Conservation (phyloP, 2,113 vertebrate genomes). For the Pygoscelis antarcticus region DNA sequence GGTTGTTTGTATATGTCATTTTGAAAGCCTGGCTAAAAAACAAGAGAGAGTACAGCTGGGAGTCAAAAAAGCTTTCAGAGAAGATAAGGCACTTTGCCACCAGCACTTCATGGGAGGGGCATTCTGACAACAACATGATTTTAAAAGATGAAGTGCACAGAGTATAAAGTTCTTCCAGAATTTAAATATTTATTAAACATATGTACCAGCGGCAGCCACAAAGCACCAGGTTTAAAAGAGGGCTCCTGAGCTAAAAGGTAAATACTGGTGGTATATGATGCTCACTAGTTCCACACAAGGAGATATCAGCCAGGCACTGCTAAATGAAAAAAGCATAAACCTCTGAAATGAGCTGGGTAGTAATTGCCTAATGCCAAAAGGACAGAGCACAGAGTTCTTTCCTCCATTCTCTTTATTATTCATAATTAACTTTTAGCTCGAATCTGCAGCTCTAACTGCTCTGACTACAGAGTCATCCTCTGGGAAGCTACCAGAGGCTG, state of each 20-base stretch:
- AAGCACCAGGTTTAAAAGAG: not conserved
- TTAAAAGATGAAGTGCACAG: constrained; percentile 18
- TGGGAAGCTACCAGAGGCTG: not conserved
- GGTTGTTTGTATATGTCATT: constrained; percentile 40
- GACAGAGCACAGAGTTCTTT: not conserved
- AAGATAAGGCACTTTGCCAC: constrained; percentile 40
- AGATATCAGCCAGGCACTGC: not conserved
- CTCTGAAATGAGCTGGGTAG: not conserved
- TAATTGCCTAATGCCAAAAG: constrained; percentile 4
- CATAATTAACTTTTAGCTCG: not conserved
- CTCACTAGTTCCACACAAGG: not conserved
- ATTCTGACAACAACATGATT: not conserved
- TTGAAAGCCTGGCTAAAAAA: constrained; percentile 47
- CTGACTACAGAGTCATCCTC: not conserved
- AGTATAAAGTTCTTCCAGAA: not conserved
- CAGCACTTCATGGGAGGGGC: not conserved
- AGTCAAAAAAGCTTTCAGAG: constrained; percentile 56
- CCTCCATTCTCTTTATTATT: not conserved
- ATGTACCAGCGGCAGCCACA: not conserved
- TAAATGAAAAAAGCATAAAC: not conserved
- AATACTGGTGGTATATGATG: not conserved
- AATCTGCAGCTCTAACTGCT: not conserved
- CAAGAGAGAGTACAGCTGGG: constrained; percentile 47
- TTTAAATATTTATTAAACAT: constrained; percentile 41
- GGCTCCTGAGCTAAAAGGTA: not conserved